phyloP scores from a whole-genome alignment of 2,797 vertebrate genomes.

The Steatocranus sp. region DNA sequence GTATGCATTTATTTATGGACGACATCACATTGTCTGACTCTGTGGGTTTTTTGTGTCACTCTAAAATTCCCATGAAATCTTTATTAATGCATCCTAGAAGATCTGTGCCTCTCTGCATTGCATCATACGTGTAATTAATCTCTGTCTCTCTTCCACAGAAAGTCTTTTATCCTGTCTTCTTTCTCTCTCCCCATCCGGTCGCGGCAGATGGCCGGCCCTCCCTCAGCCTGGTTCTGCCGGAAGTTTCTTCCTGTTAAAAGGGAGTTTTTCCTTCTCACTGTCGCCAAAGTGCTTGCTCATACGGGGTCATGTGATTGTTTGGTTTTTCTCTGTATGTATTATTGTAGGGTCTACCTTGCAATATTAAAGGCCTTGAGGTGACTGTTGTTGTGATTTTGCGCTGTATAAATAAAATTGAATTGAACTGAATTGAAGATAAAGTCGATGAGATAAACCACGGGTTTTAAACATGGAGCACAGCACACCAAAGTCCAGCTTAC shows the following conservation, averaged over 20 bases:
- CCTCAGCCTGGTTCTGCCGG: not conserved
- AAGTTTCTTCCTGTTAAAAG: not conserved
- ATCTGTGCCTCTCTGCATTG: not conserved
- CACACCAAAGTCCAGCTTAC: not conserved
- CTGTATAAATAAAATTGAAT: not conserved
- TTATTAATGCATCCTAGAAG: not conserved
- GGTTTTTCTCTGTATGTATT: not conserved
- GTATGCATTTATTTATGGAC: not conserved
- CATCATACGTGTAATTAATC: not conserved
- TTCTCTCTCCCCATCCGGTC: not conserved
- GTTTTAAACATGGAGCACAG: not conserved
- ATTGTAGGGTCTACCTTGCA: not conserved
- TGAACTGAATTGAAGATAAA: not conserved
- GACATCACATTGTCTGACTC: not conserved
- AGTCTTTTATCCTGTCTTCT: not conserved
- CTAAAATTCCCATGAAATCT: not conserved
- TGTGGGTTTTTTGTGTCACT: not conserved
- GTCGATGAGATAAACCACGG: not conserved
- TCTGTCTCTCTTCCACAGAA: not conserved
- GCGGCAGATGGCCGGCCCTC: rapidly evolving
- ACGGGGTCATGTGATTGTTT: not conserved
- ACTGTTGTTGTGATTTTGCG: not conserved
- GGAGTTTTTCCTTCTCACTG: not conserved
- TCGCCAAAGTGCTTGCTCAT: not conserved
- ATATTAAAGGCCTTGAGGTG: not conserved